These are phyloP conservation scores for Montipora sp. DNA, from an alignment of 64 coral and sea anemone species.

Conservation along the genomic window DNA sequence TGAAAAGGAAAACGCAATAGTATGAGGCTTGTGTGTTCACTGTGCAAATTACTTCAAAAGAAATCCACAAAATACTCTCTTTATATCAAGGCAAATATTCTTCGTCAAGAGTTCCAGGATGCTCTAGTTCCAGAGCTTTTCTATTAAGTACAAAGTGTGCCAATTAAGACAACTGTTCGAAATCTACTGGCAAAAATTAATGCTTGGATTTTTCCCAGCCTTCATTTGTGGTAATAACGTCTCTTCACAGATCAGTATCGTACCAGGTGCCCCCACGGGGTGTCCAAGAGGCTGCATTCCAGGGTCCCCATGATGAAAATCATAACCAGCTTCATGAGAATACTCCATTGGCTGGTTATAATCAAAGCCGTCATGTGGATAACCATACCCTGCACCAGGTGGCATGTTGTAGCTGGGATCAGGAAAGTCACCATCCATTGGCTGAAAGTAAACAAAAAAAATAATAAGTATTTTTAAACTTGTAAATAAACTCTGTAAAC, in stretches of 20 bases:
- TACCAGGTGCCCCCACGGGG: constrained; percentile 83
- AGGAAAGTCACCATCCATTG: constrained; percentile 90
- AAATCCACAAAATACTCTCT: background rate
- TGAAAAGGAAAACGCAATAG: too few species aligned
- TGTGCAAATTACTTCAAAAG: background rate
- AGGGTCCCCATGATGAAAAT: constrained; percentile 73
- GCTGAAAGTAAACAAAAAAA: constrained; percentile 33
- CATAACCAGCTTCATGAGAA: constrained; percentile 64
- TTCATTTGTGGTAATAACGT: too few species aligned
- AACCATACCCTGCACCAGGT: constrained; percentile 62
- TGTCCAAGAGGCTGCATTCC: constrained; percentile 75
- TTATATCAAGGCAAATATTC: background rate
- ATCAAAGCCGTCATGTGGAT: constrained; percentile 88
- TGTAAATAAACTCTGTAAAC: too few species aligned
- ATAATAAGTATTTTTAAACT: background rate
- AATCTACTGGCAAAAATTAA: background rate
- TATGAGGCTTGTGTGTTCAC: too few species aligned
- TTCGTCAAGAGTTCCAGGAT: background rate
- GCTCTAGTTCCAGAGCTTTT: too few species aligned
- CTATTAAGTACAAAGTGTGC: too few species aligned
- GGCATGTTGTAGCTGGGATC: constrained; percentile 72
- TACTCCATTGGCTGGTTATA: constrained; percentile 86
- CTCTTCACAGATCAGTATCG: constrained; percentile 78
- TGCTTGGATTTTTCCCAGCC: background rate
- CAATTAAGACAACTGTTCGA: background rate